Conservation (phyloP, 1,140 invertebrate species). For the Lutraria rhynchaena region DNA sequence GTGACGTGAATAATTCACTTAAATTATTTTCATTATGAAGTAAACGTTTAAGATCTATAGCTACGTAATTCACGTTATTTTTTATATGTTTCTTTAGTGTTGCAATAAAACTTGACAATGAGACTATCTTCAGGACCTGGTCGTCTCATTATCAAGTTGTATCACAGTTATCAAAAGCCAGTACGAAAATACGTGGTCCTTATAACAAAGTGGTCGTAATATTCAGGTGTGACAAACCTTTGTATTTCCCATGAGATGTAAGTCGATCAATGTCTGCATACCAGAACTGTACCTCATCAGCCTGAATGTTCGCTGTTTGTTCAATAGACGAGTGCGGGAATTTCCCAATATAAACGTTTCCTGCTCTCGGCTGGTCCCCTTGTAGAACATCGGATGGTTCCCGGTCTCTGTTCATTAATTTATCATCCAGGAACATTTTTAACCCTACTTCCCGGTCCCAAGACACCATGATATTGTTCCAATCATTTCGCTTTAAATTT, state of each 20-base stretch:
- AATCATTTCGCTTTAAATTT: constrained; percentile 67
- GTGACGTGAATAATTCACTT: no score
- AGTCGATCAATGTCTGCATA: constrained; percentile 73
- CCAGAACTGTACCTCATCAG: constrained; percentile 80
- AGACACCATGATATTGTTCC: constrained; percentile 78
- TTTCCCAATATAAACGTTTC: constrained; percentile 71
- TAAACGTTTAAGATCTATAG: no score
- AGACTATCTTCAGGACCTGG: no score
- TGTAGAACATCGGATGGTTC: constrained; percentile 27
- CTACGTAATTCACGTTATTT: no score
- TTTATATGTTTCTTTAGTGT: no score
- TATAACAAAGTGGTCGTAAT: no score
- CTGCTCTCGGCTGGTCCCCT: constrained; percentile 63
- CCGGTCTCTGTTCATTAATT: constrained; percentile 54
- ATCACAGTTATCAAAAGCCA: no score
- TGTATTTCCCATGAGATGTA: constrained; percentile 64
- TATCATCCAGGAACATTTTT: constrained; percentile 73
- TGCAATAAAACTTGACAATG: no score
- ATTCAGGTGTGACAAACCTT: constrained; percentile 72
- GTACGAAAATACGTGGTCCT: no score
- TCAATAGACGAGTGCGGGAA: constrained; percentile 40
- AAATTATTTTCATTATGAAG: no score
- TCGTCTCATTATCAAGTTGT: no score
- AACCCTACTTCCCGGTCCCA: constrained; percentile 78
- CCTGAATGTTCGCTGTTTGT: constrained; percentile 62